A percentile compares a stretch with the other conserved stretches of the same genome.
Evolutionary conservation across 2,113 vertebrate genomes (phyloP).

Genomic region (Astur gentilis): DNA sequence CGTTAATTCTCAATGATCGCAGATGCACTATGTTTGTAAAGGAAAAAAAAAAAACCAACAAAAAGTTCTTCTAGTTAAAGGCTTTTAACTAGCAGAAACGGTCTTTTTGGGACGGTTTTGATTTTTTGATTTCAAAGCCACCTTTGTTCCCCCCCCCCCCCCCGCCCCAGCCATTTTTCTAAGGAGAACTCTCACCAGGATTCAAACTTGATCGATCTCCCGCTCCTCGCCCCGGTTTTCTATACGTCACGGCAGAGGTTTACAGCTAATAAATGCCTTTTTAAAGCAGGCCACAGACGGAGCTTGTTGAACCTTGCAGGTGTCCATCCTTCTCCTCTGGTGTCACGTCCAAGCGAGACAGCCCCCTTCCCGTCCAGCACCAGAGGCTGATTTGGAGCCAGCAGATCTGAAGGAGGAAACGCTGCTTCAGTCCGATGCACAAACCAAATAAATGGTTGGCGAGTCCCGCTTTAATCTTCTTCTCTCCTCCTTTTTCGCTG

Average conservation of each 20-base stretch:
- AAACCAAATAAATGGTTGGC: conserved; percentile 21
- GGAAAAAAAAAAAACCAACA: neutral
- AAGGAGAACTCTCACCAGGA: conserved; percentile 13
- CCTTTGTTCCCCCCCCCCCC: neutral
- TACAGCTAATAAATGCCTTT: conserved; percentile 50
- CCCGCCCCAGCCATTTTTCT: neutral
- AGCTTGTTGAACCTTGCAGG: neutral
- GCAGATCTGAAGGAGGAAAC: neutral
- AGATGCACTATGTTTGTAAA: conserved; percentile 34
- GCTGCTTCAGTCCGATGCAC: neutral
- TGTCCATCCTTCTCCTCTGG: neutral
- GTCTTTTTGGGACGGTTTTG: neutral
- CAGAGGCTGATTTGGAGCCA: neutral
- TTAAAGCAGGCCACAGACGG: neutral
- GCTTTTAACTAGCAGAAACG: conserved; percentile 25
- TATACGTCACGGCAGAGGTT: conserved; percentile 5
- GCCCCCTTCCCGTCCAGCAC: neutral
- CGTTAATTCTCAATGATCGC: neutral
- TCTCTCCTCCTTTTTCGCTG: neutral
- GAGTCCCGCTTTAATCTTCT: neutral
- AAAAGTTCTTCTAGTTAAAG: conserved; percentile 33
- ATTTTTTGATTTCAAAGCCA: neutral
- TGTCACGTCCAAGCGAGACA: neutral
- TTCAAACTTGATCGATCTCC: neutral
- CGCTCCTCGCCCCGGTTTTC: neutral